phyloP scores from a whole-genome alignment of 2,888 invertebrate genomes.

The Ophion obscuratus region DNA sequence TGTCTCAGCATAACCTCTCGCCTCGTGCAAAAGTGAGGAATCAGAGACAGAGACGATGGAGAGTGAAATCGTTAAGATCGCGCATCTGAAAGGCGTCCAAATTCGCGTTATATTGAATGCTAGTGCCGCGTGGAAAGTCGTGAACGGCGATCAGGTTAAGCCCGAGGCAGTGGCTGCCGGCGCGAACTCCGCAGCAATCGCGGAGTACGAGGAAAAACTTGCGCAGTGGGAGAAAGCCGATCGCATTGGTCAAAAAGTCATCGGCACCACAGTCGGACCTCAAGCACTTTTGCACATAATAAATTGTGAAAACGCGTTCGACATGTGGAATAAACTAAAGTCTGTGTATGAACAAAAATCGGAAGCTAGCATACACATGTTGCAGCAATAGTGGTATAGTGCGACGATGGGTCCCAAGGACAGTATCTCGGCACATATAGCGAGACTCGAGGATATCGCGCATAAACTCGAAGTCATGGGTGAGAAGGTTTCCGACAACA shows the following conservation, averaged over 20 bases:
- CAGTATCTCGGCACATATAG: not conserved
- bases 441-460: not conserved
- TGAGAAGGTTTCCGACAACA: not conserved
- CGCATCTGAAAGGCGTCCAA: constrained; percentile 51
- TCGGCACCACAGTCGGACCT: constrained; percentile 69
- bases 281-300: constrained; percentile 70
- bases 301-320: constrained; percentile 66
- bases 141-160: not conserved
- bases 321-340: constrained; percentile 13
- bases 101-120: constrained; percentile 33
- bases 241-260: constrained; percentile 70
- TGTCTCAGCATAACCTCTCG: constrained; percentile 19
- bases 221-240: constrained; percentile 67
- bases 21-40: constrained; percentile 62
- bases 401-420: not conserved
- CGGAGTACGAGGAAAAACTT: constrained; percentile 2
- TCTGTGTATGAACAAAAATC: constrained; percentile 71
- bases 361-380: constrained; percentile 69
- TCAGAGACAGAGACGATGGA: constrained; percentile 56
- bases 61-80: constrained; percentile 53
- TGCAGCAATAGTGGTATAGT: too few relatives aligned
- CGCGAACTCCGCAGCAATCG: not conserved
- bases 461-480: not conserved
- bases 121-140: constrained; percentile 26
- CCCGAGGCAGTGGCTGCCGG: not conserved